Conservation (phyloP, 2,797 vertebrate genomes). For the Bufotes viridis region DNA sequence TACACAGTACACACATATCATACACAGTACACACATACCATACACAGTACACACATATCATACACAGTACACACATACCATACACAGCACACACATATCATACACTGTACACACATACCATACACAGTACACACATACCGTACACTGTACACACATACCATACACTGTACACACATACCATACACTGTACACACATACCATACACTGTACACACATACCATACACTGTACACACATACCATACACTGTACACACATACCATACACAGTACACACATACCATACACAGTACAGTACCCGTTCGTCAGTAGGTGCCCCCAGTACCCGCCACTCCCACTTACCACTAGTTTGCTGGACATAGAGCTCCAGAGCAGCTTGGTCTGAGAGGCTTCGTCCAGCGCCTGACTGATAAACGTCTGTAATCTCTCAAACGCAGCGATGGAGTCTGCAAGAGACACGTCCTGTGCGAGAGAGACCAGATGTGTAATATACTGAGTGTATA, state of each 20-base stretch:
- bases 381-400: conserved; percentile 73
- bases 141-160: too few species aligned
- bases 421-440: conserved; percentile 64
- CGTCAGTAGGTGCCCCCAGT: too few species aligned
- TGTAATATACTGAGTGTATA: not conserved
- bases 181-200: too few species aligned
- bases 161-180: too few species aligned
- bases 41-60: not conserved
- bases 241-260: not conserved
- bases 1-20: not conserved
- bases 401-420: conserved; percentile 72
- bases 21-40: too few species aligned
- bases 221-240: not conserved
- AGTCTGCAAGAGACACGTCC: conserved; percentile 8
- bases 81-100: too few species aligned
- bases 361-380: conserved; percentile 74
- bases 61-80: not conserved
- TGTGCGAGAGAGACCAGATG: not conserved
- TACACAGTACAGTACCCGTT: not conserved
- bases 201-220: not conserved
- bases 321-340: conserved; percentile 65
- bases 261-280: not conserved
- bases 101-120: not conserved
- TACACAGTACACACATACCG: too few species aligned
- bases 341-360: conserved; percentile 68